These are phyloP conservation scores for Planococcus citri DNA, from an alignment of 1,140 invertebrate genomes.

Conservation along the genomic window DNA sequence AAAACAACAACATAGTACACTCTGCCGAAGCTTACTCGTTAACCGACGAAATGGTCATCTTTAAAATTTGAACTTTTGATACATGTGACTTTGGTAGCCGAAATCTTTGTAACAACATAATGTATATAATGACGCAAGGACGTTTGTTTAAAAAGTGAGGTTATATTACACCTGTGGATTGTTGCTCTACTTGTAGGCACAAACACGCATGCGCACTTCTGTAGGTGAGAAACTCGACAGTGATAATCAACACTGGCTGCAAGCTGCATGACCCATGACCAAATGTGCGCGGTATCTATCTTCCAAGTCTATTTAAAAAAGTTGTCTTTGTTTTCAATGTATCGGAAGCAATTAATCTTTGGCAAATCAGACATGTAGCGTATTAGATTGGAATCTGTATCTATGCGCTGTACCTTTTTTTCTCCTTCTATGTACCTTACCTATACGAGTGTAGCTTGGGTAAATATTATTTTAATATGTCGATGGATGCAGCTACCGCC, in stretches of 20 bases:
- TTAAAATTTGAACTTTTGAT: neutral
- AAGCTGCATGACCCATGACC: conserved; percentile 1
- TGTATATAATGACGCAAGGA: neutral
- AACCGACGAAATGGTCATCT: neutral
- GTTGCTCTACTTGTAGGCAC: neutral
- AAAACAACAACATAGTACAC: too few species aligned
- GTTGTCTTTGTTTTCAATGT: neutral
- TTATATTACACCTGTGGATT: conserved; percentile 7
- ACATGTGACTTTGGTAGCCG: neutral
- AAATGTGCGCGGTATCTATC: neutral
- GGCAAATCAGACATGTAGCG: neutral
- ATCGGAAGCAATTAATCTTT: neutral
- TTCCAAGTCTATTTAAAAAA: neutral
- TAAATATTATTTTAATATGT: too few species aligned
- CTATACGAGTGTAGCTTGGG: too few species aligned
- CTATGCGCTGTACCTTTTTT: too few species aligned
- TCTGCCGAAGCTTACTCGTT: too few species aligned
- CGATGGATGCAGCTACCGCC: too few species aligned
- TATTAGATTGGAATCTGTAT: too few species aligned
- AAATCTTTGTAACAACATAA: neutral
- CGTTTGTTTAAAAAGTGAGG: conserved; percentile 2
- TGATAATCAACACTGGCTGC: conserved; percentile 1
- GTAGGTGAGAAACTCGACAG: neutral
- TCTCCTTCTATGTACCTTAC: too few species aligned
- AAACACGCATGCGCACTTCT: neutral